Evolutionary conservation across 2,797 vertebrate species (phyloP).

Genomic region (Parambassis ranga): DNA sequence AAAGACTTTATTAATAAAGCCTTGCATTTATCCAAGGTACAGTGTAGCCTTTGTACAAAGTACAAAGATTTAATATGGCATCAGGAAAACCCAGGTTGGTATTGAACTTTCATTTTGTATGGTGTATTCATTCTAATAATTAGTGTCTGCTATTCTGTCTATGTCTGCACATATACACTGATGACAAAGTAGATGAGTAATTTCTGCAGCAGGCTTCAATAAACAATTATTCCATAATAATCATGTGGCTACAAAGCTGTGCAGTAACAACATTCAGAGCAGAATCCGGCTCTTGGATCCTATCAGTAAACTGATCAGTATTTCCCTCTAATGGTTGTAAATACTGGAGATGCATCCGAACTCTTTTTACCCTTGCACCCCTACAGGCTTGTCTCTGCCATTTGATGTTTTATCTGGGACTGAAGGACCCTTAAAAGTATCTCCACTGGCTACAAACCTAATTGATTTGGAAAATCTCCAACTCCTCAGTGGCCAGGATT

Average conservation of each 20-base stretch:
- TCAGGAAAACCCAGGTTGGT: background rate
- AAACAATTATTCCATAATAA: background rate
- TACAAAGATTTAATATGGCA: background rate
- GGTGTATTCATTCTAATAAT: slow-evolving; percentile 15
- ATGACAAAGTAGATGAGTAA: slow-evolving; percentile 14
- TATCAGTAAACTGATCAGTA: background rate
- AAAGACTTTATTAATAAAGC: background rate
- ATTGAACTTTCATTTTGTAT: background rate
- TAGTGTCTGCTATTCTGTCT: slow-evolving; percentile 11
- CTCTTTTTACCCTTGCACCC: background rate
- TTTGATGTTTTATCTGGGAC: slow-evolving; percentile 15
- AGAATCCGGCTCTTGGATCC: background rate
- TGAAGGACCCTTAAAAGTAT: slow-evolving; percentile 10
- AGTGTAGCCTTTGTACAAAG: no score
- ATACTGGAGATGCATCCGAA: background rate
- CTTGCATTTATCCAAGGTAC: background rate
- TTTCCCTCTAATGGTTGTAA: background rate
- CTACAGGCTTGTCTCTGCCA: background rate
- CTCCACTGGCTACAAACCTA: slow-evolving; percentile 22
- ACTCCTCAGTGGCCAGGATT: slow-evolving; percentile 12
- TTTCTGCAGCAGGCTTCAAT: background rate
- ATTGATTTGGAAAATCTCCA: slow-evolving; percentile 51
- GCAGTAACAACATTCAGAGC: background rate
- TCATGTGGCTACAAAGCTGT: background rate
- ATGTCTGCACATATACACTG: slow-evolving; percentile 2